phyloP scores from a whole-genome alignment of 2,888 invertebrate species.

The Hirtodrosophila duncani region DNA sequence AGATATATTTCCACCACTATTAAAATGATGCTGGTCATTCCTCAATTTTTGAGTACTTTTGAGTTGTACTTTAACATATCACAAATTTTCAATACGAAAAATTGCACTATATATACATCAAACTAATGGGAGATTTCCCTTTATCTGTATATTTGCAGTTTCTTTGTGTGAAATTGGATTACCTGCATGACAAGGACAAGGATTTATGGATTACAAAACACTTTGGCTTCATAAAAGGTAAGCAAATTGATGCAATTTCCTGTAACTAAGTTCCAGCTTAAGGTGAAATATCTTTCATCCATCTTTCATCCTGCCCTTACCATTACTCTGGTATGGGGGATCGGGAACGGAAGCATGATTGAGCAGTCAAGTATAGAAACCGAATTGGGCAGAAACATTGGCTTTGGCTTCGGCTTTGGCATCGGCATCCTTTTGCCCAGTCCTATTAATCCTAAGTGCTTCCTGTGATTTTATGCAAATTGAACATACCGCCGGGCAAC shows the following conservation, averaged over 20 bases:
- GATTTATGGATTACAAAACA: conserved; percentile 37
- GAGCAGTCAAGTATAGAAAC: conserved; percentile 12
- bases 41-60: too few species aligned
- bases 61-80: too few species aligned
- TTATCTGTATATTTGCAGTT: neutral
- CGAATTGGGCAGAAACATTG: conserved; percentile 8
- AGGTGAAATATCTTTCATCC: neutral
- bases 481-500: conserved; percentile 56
- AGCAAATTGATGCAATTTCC: conserved; percentile 26
- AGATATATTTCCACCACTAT: too few species aligned
- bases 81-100: too few species aligned
- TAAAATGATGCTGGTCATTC: too few species aligned
- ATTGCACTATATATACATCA: too few species aligned
- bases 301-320: too few species aligned
- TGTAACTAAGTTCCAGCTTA: conserved; percentile 1
- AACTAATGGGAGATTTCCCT: too few species aligned
- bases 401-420: too few species aligned
- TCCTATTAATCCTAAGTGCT: conserved; percentile 72
- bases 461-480: conserved; percentile 73
- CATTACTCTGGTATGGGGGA: too few species aligned
- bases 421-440: conserved; percentile 33
- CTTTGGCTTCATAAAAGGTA: conserved; percentile 39
- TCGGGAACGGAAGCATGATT: too few species aligned
- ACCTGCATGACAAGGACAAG: conserved; percentile 25
- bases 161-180: conserved; percentile 30